These are phyloP conservation scores for Callitettix versicolor DNA, from an alignment of 1,140 invertebrate genomes.

Conservation along the genomic window DNA sequence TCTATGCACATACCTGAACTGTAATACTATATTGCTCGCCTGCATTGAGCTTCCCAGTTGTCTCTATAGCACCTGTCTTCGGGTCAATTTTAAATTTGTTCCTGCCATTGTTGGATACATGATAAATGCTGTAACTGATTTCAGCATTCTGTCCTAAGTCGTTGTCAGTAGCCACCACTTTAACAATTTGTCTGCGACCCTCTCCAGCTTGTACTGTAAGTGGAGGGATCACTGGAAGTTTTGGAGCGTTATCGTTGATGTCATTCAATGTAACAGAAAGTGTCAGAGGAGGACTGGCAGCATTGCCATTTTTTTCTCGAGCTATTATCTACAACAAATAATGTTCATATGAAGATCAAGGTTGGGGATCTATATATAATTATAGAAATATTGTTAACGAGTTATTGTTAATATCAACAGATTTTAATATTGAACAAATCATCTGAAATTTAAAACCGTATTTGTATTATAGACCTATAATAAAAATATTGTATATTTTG, in stretches of 20 bases:
- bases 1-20: conserved; percentile 61
- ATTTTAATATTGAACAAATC: background rate
- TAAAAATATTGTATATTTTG: background rate
- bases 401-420: background rate
- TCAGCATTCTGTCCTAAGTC: conserved; percentile 74
- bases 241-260: conserved; percentile 75
- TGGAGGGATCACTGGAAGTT: conserved; percentile 60
- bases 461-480: background rate
- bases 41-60: conserved; percentile 54
- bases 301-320: conserved; percentile 62
- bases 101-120: conserved; percentile 79
- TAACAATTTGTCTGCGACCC: conserved; percentile 58
- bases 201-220: conserved; percentile 72
- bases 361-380: no score
- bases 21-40: conserved; percentile 84
- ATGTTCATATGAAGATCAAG: no score
- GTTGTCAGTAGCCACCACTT: conserved; percentile 70
- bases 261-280: conserved; percentile 67
- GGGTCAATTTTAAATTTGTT: conserved; percentile 77
- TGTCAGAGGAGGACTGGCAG: conserved; percentile 68
- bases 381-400: background rate
- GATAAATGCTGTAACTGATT: conserved; percentile 72
- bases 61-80: conserved; percentile 57
- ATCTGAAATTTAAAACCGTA: background rate
- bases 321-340: conserved; percentile 50